Evolutionary conservation across 2,113 vertebrate species (phyloP).

Genomic region (Rhynchopsitta pachyrhyncha): DNA sequence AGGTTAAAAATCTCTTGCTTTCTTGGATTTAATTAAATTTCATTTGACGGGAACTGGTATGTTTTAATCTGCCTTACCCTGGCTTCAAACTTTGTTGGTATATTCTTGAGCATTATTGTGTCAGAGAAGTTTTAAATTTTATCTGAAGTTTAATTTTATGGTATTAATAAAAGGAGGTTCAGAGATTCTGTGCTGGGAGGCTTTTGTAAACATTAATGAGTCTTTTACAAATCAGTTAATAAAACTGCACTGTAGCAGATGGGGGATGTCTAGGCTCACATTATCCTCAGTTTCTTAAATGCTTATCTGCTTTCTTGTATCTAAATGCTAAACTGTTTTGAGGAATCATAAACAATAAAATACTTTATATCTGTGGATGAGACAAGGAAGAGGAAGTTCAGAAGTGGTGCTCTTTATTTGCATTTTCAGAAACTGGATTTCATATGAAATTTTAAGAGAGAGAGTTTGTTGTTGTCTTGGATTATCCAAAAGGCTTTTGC

Average conservation of each 20-base stretch:
- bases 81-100: background rate
- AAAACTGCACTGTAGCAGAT: slow-evolving; percentile 47
- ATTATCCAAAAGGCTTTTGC: background rate
- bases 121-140: background rate
- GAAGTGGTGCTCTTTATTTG: background rate
- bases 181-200: background rate
- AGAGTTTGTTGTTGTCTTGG: background rate
- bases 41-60: background rate
- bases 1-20: background rate
- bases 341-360: slow-evolving; percentile 21
- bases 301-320: slow-evolving; percentile 41
- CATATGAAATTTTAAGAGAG: background rate
- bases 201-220: background rate
- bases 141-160: background rate
- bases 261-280: slow-evolving; percentile 39
- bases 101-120: background rate
- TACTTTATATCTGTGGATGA: background rate
- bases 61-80: background rate
- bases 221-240: slow-evolving; percentile 29
- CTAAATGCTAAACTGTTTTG: slow-evolving; percentile 9
- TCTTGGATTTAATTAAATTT: background rate
- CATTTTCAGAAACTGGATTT: background rate
- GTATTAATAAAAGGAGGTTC: background rate
- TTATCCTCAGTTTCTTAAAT: slow-evolving; percentile 52
- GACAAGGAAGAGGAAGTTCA: background rate